Base-by-base conservation (phyloP, 1,140 invertebrate species). In the Eufriesea mexicana region DNA sequence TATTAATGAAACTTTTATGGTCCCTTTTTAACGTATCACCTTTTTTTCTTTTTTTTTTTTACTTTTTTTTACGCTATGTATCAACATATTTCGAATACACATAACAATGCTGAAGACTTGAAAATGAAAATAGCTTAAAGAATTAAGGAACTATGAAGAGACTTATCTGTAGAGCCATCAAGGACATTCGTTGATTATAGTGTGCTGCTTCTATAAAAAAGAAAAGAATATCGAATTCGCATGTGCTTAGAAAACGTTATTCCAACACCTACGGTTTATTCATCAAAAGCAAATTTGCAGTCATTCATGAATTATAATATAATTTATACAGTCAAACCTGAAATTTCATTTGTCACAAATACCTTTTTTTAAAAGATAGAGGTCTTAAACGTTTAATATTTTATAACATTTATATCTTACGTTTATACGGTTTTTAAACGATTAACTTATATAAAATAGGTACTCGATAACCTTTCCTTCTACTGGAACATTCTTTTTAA, bases 201-300 rank as follows among this genome's bases (percentile, higher is more conserved):
- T 9, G 28, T 20, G 6, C 18, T 20, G 12, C 35, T 42, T 64
- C 10, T 10, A 5, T 23, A 18, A 55, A 51, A 51, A 51, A 14
- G 10, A 23, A 35, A 42, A 23, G 25, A 66, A 42, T 42, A 42
- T 35, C 18, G n/a, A 20, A 54, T 81, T 78, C 64, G 66, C 76
- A 47, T 42, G 76, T 59, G 76, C 49, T 55, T 47, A 23, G 2
- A 25, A 23, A 70, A 4, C 47, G 66, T 25, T 57, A n/a, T 16
- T 49, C 51, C 42, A 70, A 70, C 64, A 78, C n/a, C n/a, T 55
- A 57, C 16, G 12, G 5, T 16, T 55, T 25, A 23, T 67, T n/a
- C 8, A 25, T 42, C 45, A 35, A 20, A 12, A 54, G 55, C 16
- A 35, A 70, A 70, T 23, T 23, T 28, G 14, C 18, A 20, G 16